Evolutionary conservation across 2,797 vertebrate genomes (phyloP), one percentile per base, ranked within the genome.

Genomic region (Chromobotia macracanthus): DNA sequence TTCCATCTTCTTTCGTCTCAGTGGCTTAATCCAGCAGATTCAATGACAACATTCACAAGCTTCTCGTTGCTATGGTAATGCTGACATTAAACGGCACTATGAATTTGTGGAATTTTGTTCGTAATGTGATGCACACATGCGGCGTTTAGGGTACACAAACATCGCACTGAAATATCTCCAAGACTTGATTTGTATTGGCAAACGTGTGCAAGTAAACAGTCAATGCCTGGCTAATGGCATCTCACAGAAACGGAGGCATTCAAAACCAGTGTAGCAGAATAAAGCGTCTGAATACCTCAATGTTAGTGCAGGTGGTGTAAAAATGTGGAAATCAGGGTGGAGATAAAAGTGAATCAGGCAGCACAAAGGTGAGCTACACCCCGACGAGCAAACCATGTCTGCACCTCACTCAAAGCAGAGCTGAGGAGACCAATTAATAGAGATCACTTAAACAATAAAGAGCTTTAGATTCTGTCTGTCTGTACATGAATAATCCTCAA

Each of bases 361-460:
- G 31, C 35, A 51, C 35, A 65, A 55, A 75, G 48, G 31, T 55
- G 50, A 69, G 21, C 3, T 18, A 3, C 25, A 58, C 21, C 31
- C 64, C 21, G 13, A 18, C 18, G 51, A 7, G 48, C 11, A 0
- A 75, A 69, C 68, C 46, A 21, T 46, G 25, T 69, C 55, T 16
- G 50, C 56, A 23, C 53, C 48, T 41, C 5, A n/a, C 51, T 38
- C 1, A 67, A 60, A 67, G 53, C 38, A 51, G 60, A 60, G 51
- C 80, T 61, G 55, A 61, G 58, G 44, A 73, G 56, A 28, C 50
- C 65, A 83, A 79, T 79, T 75, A 75, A 41, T 41, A 56, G 21
- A 38, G 66, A 71, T 61, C 63, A 60, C 41, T 50, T 58, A 50
- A 70, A 72, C 73, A 53, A 75, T 72, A 63, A 44, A 51, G 58